Evolutionary conservation across 2,888 invertebrate genomes (phyloP), one percentile per base, ranked within the genome.

Genomic region (Ischnura elegans): DNA sequence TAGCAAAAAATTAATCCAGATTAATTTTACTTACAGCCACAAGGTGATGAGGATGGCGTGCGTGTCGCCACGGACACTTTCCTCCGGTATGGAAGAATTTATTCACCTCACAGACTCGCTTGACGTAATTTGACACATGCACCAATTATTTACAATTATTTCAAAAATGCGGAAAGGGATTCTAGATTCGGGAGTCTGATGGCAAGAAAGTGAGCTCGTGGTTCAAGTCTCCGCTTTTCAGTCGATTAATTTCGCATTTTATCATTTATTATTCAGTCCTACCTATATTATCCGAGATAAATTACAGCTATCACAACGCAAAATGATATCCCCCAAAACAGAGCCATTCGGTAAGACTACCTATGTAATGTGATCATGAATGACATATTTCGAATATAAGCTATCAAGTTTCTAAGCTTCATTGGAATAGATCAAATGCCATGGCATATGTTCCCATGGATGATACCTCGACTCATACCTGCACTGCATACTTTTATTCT

Each of bases 21-120:
- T 45, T 87, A n/a, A 47, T 87, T 51, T 46, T 87, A 25, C 51
- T 43, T 13, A 87, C 76, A 85, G 85, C 87, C 87, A 29, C 84
- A 45, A 96, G 96, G 96, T 96, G 76, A 36, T 76, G 29, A 36
- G 76, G 76, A 6, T 76, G 76, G 76, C 76, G 76, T 76, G 36
- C 36, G 76, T 36, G 76, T 76, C 76, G 76, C 36, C 76, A 13
- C 8, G n/a, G 29, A 6, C 16, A 76, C 36, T 76, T 76, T 76
- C 36, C 36, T 76, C 76, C 36, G 76, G 36, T 76, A 10, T n/a
- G 76, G 36, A 10, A 6, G 36, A 8, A 76, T 36, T 76, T 36
- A 25, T 76, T 10, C 36, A 29, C 16, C 36, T 13, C 76, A 36
- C 6, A 5, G 10, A 10, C 13, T 0, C 29, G 0, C 29, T 36